Evolutionary conservation across 2,888 invertebrate genomes (phyloP).

Genomic region (Caradrina kadenii): DNA sequence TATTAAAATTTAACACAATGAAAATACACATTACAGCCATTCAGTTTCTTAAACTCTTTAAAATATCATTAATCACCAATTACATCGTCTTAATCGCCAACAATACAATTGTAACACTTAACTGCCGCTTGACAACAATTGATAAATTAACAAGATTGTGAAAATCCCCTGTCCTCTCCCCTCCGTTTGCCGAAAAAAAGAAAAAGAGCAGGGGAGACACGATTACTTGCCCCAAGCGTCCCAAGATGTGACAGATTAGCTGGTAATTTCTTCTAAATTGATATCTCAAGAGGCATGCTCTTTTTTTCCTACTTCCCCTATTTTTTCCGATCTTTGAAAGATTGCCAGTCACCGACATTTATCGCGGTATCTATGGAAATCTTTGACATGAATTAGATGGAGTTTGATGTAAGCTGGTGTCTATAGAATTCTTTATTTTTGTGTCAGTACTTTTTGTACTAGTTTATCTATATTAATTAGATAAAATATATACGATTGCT

Average conservation of each 20-base stretch:
- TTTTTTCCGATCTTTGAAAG: conserved; percentile 75
- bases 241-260: conserved; percentile 89
- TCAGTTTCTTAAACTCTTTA: neutral
- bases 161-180: conserved; percentile 71
- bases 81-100: conserved; percentile 49
- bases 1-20: neutral
- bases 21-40: neutral
- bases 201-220: conserved; percentile 81
- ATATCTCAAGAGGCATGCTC: conserved; percentile 84
- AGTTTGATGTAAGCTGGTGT: conserved; percentile 56
- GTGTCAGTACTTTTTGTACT: too few relatives aligned
- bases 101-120: conserved; percentile 68
- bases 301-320: conserved; percentile 69
- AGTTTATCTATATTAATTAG: too few relatives aligned
- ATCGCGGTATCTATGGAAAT: conserved; percentile 67
- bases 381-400: conserved; percentile 76
- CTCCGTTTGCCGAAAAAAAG: conserved; percentile 72
- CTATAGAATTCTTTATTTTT: conserved; percentile 1
- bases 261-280: conserved; percentile 89
- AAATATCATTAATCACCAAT: conserved; percentile 50
- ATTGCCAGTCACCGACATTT: conserved; percentile 83
- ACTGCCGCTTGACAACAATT: conserved; percentile 81
- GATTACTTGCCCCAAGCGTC: conserved; percentile 82
- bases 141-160: conserved; percentile 86
- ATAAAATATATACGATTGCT: too few relatives aligned